These are phyloP conservation scores for Muscicapa adusta DNA, from an alignment of 2,113 vertebrate genomes.

Conservation along the genomic window DNA sequence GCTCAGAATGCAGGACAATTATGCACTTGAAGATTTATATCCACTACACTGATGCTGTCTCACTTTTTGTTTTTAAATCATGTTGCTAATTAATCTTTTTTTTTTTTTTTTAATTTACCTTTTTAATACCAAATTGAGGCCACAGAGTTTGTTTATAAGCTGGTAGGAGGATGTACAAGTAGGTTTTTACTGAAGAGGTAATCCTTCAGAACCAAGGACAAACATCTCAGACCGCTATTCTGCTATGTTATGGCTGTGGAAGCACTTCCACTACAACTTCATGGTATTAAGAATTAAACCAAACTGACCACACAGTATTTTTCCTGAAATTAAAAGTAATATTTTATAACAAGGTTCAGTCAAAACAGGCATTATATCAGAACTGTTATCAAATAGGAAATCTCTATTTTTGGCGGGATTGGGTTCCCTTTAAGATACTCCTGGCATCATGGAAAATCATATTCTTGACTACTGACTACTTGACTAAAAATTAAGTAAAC, in stretches of 20 bases:
- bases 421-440: neutral
- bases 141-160: neutral
- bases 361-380: neutral
- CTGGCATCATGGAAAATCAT: neutral
- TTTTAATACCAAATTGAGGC: neutral
- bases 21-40: neutral
- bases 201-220: neutral
- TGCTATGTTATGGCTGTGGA: neutral
- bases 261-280: neutral
- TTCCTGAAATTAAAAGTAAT: neutral
- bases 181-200: neutral
- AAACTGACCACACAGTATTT: neutral
- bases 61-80: neutral
- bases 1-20: constrained; percentile 20
- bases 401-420: neutral
- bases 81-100: neutral
- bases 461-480: neutral
- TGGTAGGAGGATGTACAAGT: neutral
- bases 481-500: neutral
- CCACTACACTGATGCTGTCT: neutral
- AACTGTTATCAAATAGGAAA: neutral
- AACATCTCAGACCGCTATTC: neutral
- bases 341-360: neutral
- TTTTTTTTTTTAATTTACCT: neutral
- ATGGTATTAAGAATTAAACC: neutral